Percentiles rank a stretch among this genome's conserved stretches.
These are phyloP conservation scores for Drepanosiphum platanoidis DNA, from an alignment of 2,888 invertebrate genomes.

Conservation along the genomic window DNA sequence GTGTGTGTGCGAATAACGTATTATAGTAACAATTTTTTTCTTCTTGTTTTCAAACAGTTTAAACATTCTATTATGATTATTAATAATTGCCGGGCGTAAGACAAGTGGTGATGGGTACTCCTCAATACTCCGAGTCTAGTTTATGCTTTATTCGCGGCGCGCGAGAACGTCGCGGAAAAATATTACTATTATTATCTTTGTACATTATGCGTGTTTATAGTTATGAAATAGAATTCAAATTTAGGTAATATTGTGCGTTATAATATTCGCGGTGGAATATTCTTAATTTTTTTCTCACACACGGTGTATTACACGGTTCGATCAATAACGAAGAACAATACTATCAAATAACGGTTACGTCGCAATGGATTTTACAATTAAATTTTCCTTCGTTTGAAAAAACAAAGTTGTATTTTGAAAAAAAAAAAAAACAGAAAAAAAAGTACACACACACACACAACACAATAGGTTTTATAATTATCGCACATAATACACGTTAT, in stretches of 20 bases:
- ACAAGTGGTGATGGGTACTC: conserved; percentile 13
- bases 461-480: conserved; percentile 41
- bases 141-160: conserved; percentile 7
- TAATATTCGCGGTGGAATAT: conserved; percentile 9
- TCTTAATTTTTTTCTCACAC: not conserved
- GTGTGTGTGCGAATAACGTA: not conserved
- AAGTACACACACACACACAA: not conserved
- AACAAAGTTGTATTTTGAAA: conserved; percentile 28
- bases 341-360: not conserved
- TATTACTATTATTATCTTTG: not conserved
- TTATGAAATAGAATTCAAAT: conserved; percentile 8
- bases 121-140: not conserved
- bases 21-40: no score
- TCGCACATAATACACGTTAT: not conserved
- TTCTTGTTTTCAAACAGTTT: not conserved
- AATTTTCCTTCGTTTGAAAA: conserved; percentile 19
- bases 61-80: conserved; percentile 3
- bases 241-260: not conserved
- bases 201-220: not conserved
- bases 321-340: conserved; percentile 33
- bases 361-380: conserved; percentile 9
- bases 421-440: no score
- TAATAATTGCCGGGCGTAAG: not conserved
- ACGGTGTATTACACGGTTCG: not conserved
- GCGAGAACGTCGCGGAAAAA: not conserved